A percentile compares a stretch with the other conserved stretches of the same genome.
These are phyloP conservation scores for Dyspetes luteomarginatus DNA, from an alignment of 2,888 invertebrate genomes.

Conservation along the genomic window DNA sequence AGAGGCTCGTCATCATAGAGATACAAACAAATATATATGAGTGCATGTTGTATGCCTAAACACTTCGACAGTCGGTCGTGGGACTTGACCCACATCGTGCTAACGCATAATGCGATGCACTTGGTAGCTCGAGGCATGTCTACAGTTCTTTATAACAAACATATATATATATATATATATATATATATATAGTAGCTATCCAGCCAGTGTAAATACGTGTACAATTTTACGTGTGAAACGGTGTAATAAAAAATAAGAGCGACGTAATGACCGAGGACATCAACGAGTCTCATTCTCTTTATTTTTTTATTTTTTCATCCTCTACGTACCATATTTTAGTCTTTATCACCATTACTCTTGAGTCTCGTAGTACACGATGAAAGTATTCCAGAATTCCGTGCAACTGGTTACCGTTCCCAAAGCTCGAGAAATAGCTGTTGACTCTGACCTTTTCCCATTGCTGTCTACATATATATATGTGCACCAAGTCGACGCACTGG, in stretches of 20 bases:
- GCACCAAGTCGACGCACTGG: slow-evolving; percentile 15
- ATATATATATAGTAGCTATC: slow-evolving; percentile 4
- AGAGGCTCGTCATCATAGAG: not conserved
- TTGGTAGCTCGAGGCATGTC: slow-evolving; percentile 21
- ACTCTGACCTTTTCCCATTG: slow-evolving; percentile 59
- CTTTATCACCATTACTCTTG: not conserved
- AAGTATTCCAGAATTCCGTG: slow-evolving; percentile 30
- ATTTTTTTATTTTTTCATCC: not conserved
- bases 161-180: not conserved
- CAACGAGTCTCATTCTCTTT: slow-evolving; percentile 4
- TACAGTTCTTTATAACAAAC: not conserved
- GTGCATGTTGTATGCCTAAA: slow-evolving; percentile 14
- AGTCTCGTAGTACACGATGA: slow-evolving; percentile 17
- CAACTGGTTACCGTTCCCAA: slow-evolving; percentile 71
- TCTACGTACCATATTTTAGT: not conserved
- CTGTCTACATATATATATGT: slow-evolving; percentile 23
- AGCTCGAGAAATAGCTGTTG: slow-evolving; percentile 44
- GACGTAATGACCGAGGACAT: slow-evolving; percentile 38
- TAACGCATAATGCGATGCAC: slow-evolving; percentile 43
- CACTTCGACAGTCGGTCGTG: slow-evolving; percentile 35
- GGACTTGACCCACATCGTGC: slow-evolving; percentile 48
- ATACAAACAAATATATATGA: not conserved
- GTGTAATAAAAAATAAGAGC: slow-evolving; percentile 36
- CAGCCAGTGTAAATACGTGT: not conserved
- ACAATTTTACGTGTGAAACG: slow-evolving; percentile 24